Conservation (phyloP, 2,888 invertebrate genomes). For the Platerodrilus igneus region DNA sequence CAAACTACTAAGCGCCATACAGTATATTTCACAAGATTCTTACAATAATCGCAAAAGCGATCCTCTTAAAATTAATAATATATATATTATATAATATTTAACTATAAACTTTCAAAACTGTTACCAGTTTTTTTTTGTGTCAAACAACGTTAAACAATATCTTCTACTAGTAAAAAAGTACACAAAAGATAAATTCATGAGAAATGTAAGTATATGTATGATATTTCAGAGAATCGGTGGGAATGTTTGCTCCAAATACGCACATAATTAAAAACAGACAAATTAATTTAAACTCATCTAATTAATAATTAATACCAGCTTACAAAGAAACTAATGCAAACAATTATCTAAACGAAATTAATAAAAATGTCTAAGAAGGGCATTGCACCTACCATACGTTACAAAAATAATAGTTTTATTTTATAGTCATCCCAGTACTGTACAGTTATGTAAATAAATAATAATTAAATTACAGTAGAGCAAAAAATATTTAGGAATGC, state of each 20-base stretch:
- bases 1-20: constrained; percentile 54
- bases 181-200: too few relatives aligned
- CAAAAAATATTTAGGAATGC: constrained; percentile 25
- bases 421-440: constrained; percentile 13
- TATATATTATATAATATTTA: constrained; percentile 29
- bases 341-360: constrained; percentile 29
- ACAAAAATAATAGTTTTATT: constrained; percentile 38
- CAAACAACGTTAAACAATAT: too few relatives aligned
- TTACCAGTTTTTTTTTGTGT: too few relatives aligned
- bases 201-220: too few relatives aligned
- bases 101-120: too few relatives aligned
- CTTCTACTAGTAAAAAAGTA: too few relatives aligned
- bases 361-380: constrained; percentile 40
- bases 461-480: constrained; percentile 12
- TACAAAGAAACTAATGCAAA: constrained; percentile 19
- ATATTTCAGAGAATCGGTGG: too few relatives aligned
- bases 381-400: constrained; percentile 45
- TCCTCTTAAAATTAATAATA: constrained; percentile 32
- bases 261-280: constrained; percentile 16
- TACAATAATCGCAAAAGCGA: constrained; percentile 43
- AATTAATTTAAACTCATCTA: constrained; percentile 20
- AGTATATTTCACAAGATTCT: constrained; percentile 51
- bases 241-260: too few relatives aligned
- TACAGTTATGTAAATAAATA: constrained; percentile 19
- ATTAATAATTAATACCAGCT: constrained; percentile 23